Conservation (phyloP, 2,113 vertebrate species). For the Oceanodroma tethys region DNA sequence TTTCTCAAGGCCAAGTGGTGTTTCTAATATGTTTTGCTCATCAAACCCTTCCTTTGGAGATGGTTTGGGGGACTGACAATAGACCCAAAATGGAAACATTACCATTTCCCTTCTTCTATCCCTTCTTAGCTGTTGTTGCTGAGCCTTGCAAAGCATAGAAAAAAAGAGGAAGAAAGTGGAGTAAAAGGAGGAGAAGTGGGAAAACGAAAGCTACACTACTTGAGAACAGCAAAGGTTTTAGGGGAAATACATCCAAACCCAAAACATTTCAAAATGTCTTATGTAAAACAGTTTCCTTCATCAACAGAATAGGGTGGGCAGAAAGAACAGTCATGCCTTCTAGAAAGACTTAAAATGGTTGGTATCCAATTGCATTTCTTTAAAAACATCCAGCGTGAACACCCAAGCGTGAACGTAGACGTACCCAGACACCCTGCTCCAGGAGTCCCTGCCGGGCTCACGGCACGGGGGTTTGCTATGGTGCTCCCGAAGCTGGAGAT, state of each 20-base stretch:
- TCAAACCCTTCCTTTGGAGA: not conserved
- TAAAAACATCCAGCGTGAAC: not conserved
- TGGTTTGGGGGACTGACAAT: not conserved
- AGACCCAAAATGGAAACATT: not conserved
- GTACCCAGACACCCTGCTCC: not conserved
- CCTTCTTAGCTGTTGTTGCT: not conserved
- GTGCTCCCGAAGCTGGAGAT: not conserved
- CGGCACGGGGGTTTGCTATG: fast-evolving
- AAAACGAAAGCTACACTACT: not conserved
- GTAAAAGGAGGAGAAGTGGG: not conserved
- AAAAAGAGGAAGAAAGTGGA: not conserved
- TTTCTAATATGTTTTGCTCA: not conserved
- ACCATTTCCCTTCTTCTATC: not conserved
- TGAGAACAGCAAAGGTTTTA: not conserved
- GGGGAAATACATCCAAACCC: not conserved
- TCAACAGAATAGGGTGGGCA: not conserved
- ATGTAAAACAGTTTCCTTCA: not conserved
- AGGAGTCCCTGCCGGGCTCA: not conserved
- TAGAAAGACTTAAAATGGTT: not conserved
- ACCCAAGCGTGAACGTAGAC: fast-evolving
- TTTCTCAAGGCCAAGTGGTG: not conserved
- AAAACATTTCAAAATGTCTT: not conserved
- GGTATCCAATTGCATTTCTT: fast-evolving
- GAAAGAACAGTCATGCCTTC: not conserved
- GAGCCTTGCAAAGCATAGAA: not conserved